These are phyloP conservation scores for Erythrocercus mccallii DNA, from an alignment of 2,113 vertebrate genomes.

Conservation along the genomic window DNA sequence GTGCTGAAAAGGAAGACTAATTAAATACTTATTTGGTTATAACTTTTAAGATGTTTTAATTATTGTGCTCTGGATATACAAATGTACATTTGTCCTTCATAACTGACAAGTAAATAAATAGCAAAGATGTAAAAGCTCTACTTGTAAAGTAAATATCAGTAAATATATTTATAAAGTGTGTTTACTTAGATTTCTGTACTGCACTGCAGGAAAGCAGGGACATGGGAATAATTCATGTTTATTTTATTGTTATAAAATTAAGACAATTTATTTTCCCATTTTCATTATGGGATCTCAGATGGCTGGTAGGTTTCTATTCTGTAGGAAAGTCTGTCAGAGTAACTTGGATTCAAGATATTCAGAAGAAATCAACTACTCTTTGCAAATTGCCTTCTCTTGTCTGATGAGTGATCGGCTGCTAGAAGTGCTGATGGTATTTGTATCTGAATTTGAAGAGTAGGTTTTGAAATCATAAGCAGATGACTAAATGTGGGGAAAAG, in stretches of 20 bases:
- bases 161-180: slow-evolving; percentile 29
- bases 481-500: not conserved
- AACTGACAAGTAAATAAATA: slow-evolving; percentile 15
- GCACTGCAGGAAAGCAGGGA: not conserved
- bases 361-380: not conserved
- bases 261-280: not conserved
- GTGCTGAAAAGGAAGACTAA: not conserved
- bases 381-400: not conserved
- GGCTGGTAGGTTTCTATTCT: not conserved
- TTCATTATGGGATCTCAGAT: not conserved
- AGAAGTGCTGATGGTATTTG: not conserved
- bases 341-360: not conserved
- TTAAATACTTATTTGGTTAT: not conserved
- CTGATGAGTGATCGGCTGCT: not conserved
- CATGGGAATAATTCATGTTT: not conserved
- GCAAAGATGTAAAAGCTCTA: slow-evolving; percentile 1
- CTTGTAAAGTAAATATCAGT: not conserved
- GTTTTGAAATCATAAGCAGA: not conserved
- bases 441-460: not conserved
- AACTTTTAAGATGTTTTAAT: not conserved
- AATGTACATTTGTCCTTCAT: not conserved
- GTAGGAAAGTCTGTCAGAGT: not conserved
- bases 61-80: not conserved
- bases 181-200: not conserved
- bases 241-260: not conserved